Conservation (phyloP, 2,113 vertebrate genomes). For the Bettongia penicillata region DNA sequence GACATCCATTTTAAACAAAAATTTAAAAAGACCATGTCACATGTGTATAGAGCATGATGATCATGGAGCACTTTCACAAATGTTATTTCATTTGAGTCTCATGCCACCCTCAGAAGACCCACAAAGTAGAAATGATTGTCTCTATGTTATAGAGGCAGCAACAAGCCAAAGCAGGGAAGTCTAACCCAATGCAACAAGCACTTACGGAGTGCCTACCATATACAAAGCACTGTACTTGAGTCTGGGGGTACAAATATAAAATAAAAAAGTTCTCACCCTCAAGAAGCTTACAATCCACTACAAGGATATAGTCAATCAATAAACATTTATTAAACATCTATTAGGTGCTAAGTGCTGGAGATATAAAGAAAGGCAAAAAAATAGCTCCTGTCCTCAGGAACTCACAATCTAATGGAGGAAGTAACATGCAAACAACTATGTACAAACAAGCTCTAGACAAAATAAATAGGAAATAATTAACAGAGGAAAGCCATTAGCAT, state of each 20-base stretch:
- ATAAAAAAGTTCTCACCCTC: not conserved
- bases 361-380: not conserved
- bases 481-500: not conserved
- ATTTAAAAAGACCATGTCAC: not conserved
- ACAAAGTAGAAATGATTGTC: not conserved
- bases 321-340: not conserved
- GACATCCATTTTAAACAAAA: not conserved
- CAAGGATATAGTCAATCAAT: not conserved
- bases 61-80: not conserved
- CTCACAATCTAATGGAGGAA: not conserved
- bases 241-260: not conserved
- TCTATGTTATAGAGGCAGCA: not conserved
- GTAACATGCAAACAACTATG: not conserved
- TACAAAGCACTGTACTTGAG: not conserved
- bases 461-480: not conserved
- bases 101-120: not conserved
- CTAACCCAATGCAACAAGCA: not conserved
- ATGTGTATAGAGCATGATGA: not conserved
- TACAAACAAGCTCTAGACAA: not conserved
- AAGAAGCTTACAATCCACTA: not conserved
- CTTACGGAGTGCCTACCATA: not conserved
- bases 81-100: not conserved
- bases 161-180: not conserved
- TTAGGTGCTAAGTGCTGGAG: not conserved
- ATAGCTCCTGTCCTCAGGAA: not conserved